A percentile compares a stretch with the other conserved stretches of the same genome.
Conservation (phyloP, 2,888 invertebrate genomes). For the Hetaerina titia region DNA sequence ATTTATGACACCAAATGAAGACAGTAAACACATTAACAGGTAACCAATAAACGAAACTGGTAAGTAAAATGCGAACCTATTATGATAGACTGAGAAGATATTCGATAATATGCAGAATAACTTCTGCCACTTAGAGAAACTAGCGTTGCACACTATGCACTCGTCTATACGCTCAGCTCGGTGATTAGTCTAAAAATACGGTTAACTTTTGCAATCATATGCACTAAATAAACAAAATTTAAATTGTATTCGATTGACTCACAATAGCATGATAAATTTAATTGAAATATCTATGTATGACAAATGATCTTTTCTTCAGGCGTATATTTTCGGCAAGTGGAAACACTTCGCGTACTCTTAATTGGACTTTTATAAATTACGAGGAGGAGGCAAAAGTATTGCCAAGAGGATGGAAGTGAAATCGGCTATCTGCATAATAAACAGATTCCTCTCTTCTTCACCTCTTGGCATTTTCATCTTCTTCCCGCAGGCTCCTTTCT, state of each 20-base stretch:
- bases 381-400: background rate
- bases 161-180: background rate
- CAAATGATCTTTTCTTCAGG: no score
- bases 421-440: conserved; percentile 17
- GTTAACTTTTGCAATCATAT: no score
- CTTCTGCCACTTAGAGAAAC: background rate
- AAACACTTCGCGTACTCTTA: background rate
- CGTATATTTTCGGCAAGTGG: background rate
- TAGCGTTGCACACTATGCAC: background rate
- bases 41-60: background rate
- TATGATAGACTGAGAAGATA: background rate
- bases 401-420: background rate
- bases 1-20: background rate
- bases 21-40: background rate
- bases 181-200: background rate
- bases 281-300: no score
- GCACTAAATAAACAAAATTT: no score
- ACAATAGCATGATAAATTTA: background rate
- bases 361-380: background rate
- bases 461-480: background rate
- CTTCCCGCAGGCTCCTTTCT: conserved; percentile 1
- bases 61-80: background rate
- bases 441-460: background rate
- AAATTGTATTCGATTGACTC: background rate
- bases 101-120: background rate